A percentile compares a stretch with the other conserved stretches of the same genome.
Evolutionary conservation across 2,113 vertebrate species (phyloP).

Genomic region (Rattus rattus): DNA sequence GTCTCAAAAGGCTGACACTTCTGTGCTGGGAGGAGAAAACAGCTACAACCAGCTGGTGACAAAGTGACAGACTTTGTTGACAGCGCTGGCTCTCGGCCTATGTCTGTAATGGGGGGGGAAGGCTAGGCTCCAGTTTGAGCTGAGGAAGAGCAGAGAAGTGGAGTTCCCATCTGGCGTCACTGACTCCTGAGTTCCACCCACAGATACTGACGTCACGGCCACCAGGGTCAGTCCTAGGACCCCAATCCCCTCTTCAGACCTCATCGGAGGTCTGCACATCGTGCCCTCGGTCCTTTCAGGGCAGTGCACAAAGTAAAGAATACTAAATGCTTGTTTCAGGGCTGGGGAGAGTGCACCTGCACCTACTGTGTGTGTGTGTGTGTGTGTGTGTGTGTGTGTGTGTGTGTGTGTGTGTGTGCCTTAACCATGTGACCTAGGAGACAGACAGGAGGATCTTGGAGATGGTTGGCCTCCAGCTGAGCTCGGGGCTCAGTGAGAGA

Average conservation of each 20-base stretch:
- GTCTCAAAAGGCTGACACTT: neutral
- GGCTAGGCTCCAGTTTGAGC: neutral
- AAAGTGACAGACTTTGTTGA: neutral
- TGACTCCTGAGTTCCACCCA: neutral
- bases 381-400: too few relatives aligned
- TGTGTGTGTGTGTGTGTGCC: neutral
- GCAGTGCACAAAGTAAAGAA: accelerated
- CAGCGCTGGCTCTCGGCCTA: neutral
- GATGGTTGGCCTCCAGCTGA: too few relatives aligned
- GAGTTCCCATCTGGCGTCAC: neutral
- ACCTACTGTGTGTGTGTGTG: too few relatives aligned
- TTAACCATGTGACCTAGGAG: accelerated
- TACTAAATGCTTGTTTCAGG: neutral
- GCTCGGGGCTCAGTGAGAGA: neutral
- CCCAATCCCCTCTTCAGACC: accelerated
- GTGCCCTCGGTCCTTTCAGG: neutral
- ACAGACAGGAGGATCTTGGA: neutral
- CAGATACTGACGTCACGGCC: accelerated
- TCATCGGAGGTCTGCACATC: neutral
- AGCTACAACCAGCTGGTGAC: neutral
- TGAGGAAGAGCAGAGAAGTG: neutral
- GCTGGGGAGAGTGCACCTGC: neutral
- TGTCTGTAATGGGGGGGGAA: neutral
- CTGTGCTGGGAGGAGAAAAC: neutral
- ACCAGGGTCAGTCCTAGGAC: accelerated